These are phyloP conservation scores for Orthosia incerta DNA, from an alignment of 2,888 invertebrate species.

Conservation along the genomic window DNA sequence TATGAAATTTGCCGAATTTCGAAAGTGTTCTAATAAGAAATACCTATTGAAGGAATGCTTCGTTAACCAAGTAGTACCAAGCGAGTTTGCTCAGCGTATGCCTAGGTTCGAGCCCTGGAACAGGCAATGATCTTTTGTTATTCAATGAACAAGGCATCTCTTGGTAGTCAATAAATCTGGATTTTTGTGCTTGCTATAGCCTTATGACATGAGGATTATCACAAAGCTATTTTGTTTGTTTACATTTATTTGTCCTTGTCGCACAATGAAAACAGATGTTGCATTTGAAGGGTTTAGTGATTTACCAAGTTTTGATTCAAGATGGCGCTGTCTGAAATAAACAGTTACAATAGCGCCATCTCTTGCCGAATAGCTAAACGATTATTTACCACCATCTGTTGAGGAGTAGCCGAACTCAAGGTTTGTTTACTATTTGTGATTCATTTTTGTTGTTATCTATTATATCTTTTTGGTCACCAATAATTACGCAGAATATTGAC, in stretches of 20 bases:
- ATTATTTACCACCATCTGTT: slow-evolving; percentile 58
- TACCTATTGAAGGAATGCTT: too few species aligned
- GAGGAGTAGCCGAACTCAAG: slow-evolving; percentile 31
- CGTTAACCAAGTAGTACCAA: neutral
- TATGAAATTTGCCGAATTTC: neutral
- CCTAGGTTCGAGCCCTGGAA: neutral
- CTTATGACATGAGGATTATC: neutral
- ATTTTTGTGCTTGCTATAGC: too few species aligned
- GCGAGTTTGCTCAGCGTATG: neutral
- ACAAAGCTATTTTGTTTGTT: neutral
- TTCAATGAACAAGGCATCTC: neutral
- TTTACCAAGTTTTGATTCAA: slow-evolving; percentile 1
- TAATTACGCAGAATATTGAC: slow-evolving; percentile 16
- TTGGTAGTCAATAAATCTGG: too few species aligned
- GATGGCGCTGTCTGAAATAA: slow-evolving; percentile 24
- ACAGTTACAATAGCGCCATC: slow-evolving; percentile 66
- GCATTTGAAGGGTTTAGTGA: neutral
- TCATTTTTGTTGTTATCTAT: neutral
- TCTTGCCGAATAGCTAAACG: slow-evolving; percentile 69
- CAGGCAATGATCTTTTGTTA: neutral
- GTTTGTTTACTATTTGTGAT: slow-evolving; percentile 13
- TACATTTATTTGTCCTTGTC: neutral
- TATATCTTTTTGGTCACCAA: neutral
- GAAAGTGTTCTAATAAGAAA: too few species aligned
- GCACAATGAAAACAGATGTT: neutral